A percentile compares a stretch with the other conserved stretches of the same genome.
Conservation (phyloP, 1,140 invertebrate genomes). For the Drosophila baimaii region DNA sequence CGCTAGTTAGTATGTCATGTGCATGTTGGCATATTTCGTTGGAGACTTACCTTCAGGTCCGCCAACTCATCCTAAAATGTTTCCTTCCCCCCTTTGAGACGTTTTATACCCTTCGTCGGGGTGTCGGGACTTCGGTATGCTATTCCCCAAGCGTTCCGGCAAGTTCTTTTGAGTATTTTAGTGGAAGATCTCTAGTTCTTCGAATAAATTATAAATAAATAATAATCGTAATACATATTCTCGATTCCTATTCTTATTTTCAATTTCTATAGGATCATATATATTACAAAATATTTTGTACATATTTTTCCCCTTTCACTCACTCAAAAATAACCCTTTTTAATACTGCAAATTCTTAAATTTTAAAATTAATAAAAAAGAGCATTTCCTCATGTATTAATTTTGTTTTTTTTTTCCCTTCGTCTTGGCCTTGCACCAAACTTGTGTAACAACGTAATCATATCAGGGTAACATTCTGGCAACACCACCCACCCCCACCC, state of each 20-base stretch:
- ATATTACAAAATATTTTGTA: too few species aligned
- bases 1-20: conserved; percentile 61
- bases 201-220: background rate
- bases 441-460: conserved; percentile 66
- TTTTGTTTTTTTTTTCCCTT: background rate
- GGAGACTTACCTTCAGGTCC: conserved; percentile 27
- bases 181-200: background rate
- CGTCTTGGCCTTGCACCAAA: conserved; percentile 21
- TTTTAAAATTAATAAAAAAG: background rate
- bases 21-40: conserved; percentile 63
- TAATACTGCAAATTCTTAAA: background rate
- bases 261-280: too few species aligned
- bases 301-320: too few species aligned
- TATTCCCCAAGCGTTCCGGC: background rate
- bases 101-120: conserved; percentile 20
- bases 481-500: conserved; percentile 3
- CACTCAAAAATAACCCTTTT: background rate
- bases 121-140: background rate
- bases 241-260: too few species aligned
- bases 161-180: background rate
- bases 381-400: background rate
- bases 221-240: too few species aligned
- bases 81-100: background rate
- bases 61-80: conserved; percentile 2
- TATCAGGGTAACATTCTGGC: conserved; percentile 66